Percentiles rank a stretch among this genome's conserved stretches.
Conservation (phyloP, 2,113 vertebrate species). For the Poeciliopsis occidentalis region DNA sequence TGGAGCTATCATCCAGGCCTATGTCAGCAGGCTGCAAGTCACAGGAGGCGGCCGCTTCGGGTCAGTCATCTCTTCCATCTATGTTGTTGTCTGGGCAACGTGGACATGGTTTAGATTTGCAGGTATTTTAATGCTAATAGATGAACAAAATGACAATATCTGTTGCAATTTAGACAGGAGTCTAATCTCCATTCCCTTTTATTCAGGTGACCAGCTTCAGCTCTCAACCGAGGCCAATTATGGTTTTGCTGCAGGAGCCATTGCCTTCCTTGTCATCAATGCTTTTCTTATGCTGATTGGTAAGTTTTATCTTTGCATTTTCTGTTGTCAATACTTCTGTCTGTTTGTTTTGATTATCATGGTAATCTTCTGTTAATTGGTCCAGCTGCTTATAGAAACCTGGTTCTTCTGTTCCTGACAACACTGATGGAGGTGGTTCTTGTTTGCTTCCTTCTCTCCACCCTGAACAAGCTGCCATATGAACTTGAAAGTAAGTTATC, state of each 20-base stretch:
- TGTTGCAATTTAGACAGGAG: background rate
- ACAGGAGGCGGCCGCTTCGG: slow-evolving; percentile 80
- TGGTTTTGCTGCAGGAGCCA: slow-evolving; percentile 83
- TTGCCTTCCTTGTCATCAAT: slow-evolving; percentile 86
- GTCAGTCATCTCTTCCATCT: slow-evolving; percentile 83
- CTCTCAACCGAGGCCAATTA: slow-evolving; percentile 51
- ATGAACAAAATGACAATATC: background rate
- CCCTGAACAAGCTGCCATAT: slow-evolving; percentile 80
- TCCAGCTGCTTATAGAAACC: slow-evolving; percentile 80
- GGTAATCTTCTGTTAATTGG: background rate
- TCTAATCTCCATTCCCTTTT: background rate
- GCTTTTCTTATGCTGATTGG: slow-evolving; percentile 83
- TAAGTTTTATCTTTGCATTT: slow-evolving; percentile 54
- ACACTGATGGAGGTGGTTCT: slow-evolving; percentile 83
- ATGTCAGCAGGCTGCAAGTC: slow-evolving; percentile 84
- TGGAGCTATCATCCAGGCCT: slow-evolving; percentile 83
- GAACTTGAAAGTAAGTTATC: slow-evolving; percentile 82
- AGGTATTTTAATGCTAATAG: slow-evolving; percentile 68
- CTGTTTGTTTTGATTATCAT: background rate
- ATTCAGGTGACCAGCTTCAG: slow-evolving; percentile 74
- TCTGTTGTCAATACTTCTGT: background rate
- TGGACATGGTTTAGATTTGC: slow-evolving; percentile 90
- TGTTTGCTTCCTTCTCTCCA: slow-evolving; percentile 86
- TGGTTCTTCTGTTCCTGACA: slow-evolving; percentile 82
- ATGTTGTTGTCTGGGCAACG: slow-evolving; percentile 84